phyloP scores from a whole-genome alignment of 1,140 invertebrate genomes.

The Drosophila bocqueti region DNA sequence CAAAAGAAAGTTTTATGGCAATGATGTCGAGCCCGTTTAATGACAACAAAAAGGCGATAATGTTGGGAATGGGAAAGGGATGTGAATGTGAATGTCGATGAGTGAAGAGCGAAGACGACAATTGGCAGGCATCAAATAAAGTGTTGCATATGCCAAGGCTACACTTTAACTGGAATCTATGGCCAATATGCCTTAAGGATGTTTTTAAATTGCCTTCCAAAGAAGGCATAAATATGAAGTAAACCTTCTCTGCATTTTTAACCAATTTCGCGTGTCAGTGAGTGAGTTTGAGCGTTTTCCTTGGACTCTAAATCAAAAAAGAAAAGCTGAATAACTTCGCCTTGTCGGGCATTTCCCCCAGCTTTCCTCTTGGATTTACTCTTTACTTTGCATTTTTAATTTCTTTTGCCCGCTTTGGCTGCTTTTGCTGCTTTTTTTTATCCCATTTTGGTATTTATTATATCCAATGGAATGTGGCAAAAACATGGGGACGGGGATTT shows the following conservation, averaged over 20 bases:
- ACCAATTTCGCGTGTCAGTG: slow-evolving; percentile 34
- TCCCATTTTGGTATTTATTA: slow-evolving; percentile 71
- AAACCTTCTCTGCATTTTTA: slow-evolving; percentile 40
- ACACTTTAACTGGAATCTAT: slow-evolving; percentile 1
- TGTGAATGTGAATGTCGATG: neutral
- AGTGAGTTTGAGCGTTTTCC: neutral
- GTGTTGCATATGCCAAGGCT: slow-evolving; percentile 61
- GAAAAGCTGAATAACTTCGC: slow-evolving; percentile 18
- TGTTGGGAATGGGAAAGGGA: slow-evolving; percentile 2
- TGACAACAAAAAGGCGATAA: slow-evolving; percentile 33
- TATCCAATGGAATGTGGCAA: slow-evolving; percentile 66
- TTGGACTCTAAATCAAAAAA: slow-evolving; percentile 9
- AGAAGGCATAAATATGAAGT: neutral
- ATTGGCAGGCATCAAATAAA: slow-evolving; percentile 36
- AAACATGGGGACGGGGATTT: slow-evolving; percentile 10
- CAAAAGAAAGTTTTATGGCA: slow-evolving; percentile 45
- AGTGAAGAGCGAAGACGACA: neutral
- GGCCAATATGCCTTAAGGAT: neutral
- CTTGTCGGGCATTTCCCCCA: neutral
- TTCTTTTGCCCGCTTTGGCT: slow-evolving; percentile 34
- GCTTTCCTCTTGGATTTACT: slow-evolving; percentile 8
- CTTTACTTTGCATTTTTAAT: slow-evolving; percentile 66
- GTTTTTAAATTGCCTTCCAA: neutral
- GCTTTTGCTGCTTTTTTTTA: slow-evolving; percentile 31
- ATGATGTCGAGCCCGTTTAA: slow-evolving; percentile 35